phyloP scores from a whole-genome alignment of 2,888 invertebrate genomes.

The Trimorus sp. region DNA sequence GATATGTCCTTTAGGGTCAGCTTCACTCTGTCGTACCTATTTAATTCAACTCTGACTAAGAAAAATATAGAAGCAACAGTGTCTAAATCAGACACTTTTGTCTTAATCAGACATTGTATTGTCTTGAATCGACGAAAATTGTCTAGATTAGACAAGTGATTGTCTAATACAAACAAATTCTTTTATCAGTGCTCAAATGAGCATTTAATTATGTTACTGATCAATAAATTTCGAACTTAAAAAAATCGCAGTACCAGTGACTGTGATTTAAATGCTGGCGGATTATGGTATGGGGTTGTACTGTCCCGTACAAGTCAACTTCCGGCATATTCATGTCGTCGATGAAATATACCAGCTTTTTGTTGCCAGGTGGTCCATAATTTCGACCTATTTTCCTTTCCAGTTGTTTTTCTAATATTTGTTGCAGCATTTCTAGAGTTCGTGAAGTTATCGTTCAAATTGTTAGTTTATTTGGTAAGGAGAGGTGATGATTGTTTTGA shows the following conservation, averaged over 20 bases:
- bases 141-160: too few relatives aligned
- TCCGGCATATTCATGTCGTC: conserved; percentile 99
- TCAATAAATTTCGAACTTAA: too few relatives aligned
- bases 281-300: conserved; percentile 96
- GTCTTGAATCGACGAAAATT: too few relatives aligned
- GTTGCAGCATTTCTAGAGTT: conserved; percentile 90
- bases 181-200: too few relatives aligned
- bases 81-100: too few relatives aligned
- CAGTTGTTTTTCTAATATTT: conserved; percentile 93
- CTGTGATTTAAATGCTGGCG: conserved; percentile 96
- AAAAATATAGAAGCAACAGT: too few relatives aligned
- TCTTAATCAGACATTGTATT: too few relatives aligned
- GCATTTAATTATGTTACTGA: too few relatives aligned
- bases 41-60: background rate
- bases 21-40: conserved; percentile 92
- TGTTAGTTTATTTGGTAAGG: too few relatives aligned
- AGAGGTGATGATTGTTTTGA: background rate
- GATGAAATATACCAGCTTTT: conserved; percentile 95
- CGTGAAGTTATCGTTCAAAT: too few relatives aligned
- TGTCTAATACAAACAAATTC: too few relatives aligned
- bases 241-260: conserved; percentile 87
- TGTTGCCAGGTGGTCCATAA: conserved; percentile 96
- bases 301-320: conserved; percentile 96
- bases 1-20: conserved; percentile 94
- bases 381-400: conserved; percentile 98